These are phyloP conservation scores for Caenorhabditis sp. DNA, from an alignment of 2,888 invertebrate genomes.

Conservation along the genomic window DNA sequence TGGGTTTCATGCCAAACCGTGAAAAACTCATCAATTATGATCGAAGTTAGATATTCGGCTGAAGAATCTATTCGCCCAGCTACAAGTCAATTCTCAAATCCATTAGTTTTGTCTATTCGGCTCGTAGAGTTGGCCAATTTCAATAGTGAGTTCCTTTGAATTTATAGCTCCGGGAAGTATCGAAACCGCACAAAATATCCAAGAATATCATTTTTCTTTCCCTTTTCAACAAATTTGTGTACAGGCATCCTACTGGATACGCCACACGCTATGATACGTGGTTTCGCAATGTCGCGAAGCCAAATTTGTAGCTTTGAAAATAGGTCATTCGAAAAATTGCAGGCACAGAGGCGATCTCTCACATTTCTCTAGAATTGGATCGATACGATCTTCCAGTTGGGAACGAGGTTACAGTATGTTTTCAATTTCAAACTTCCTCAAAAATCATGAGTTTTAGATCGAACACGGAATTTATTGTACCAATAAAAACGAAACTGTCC, in stretches of 20 bases:
- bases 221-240: too few species aligned
- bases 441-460: conserved; percentile 2
- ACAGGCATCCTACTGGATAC: too few species aligned
- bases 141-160: conserved; percentile 3
- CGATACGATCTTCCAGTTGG: conserved; percentile 21
- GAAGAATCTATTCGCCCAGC: conserved; percentile 21
- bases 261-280: too few species aligned
- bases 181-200: too few species aligned
- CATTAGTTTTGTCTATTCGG: conserved; percentile 29
- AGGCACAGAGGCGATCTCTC: conserved; percentile 1
- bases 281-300: too few species aligned
- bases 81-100: conserved; percentile 9
- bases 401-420: conserved; percentile 7
- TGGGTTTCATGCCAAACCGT: conserved; percentile 25
- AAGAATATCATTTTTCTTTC: too few species aligned
- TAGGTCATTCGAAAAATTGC: too few species aligned
- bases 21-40: conserved; percentile 9
- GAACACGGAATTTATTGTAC: conserved; percentile 25
- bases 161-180: background rate
- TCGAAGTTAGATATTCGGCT: conserved; percentile 32
- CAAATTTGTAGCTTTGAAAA: too few species aligned
- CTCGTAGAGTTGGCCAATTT: conserved; percentile 19
- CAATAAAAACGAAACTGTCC: background rate
- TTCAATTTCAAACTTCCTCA: background rate
- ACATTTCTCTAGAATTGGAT: conserved; percentile 27